phyloP scores from a whole-genome alignment of 2,888 invertebrate genomes.

The Heliconius erato region DNA sequence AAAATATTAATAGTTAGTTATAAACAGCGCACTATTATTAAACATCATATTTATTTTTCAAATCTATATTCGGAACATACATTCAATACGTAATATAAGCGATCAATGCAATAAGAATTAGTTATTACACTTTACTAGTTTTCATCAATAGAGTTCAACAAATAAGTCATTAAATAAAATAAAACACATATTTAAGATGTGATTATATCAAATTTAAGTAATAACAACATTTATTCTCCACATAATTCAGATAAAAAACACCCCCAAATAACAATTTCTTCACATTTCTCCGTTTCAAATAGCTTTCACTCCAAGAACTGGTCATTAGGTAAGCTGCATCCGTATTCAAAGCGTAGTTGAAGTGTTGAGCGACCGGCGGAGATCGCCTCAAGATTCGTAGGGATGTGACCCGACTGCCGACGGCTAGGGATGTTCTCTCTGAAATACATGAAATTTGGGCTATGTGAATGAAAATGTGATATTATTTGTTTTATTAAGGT shows the following conservation, averaged over 20 bases:
- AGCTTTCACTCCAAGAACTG: constrained; percentile 20
- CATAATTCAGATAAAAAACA: not conserved
- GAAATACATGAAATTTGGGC: not conserved
- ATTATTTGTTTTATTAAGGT: not conserved
- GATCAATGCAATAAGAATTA: no score
- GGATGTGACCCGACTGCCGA: constrained; percentile 42
- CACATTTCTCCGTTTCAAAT: constrained; percentile 12
- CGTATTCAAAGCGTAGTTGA: constrained; percentile 40
- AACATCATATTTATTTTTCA: no score
- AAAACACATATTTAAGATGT: no score
- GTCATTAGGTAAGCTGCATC: constrained; percentile 36
- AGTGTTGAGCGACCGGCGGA: constrained; percentile 41
- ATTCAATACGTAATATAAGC: no score
- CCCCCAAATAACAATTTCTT: not conserved
- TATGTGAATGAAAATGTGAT: not conserved
- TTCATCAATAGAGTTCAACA: no score
- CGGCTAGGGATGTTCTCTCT: constrained; percentile 17
- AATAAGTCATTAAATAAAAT: no score
- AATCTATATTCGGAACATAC: no score
- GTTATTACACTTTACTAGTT: no score
- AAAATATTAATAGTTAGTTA: no score
- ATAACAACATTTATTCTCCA: not conserved
- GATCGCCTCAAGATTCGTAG: constrained; percentile 45
- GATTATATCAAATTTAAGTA: no score
- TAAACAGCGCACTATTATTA: no score